Base-by-base conservation (phyloP, 2,888 invertebrate species). In the Agonopterix subpropinquella region DNA sequence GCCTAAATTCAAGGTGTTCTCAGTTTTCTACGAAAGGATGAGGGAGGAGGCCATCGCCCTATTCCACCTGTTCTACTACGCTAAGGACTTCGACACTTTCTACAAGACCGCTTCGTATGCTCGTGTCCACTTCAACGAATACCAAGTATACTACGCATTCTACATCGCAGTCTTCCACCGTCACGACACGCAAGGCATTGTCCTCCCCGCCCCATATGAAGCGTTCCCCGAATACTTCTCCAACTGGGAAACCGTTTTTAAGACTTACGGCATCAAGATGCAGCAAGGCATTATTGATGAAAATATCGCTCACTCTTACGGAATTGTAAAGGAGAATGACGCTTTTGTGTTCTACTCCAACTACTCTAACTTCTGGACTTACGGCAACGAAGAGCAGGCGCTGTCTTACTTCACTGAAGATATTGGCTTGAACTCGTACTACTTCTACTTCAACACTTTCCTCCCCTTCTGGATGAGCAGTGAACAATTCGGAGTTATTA, bases 371-470 rank as follows among this genome's bases (percentile, higher is more conserved):
- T 64, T 86, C 41, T 65, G 67, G 41, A 73, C 82, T 58, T 90
- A 89, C 63, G 86, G 82, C 57, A 89, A 91, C 58, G 67, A 84
- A 1, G 92, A 93, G 61, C 87, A 89, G 62, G 89, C 86, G 51
- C 59, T 94, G 50, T 84, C 91, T 39, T 94, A 94, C 77, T 92
- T 93, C 77, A 92, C 91, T 36, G 93, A 94, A 67, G 94, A 94
- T 64, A 82, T 93, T 58, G 93, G 92, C 52, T 78, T 92, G 63
- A 93, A 92, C 75, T 67, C 90, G 0, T 92, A 88, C 77, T 93
- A 93, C 82, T 91, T 89, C 75, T 91, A 89, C 74, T 90, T 91
- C 80, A 90, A 92, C 64, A 67, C 88, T 53, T 88, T 90, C 51
- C 89, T 89, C 64, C 92, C 93, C 41, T 92, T 91, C 88, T 92